Evolutionary conservation across 2,797 vertebrate species (phyloP), one percentile per base, ranked within the genome.

Genomic region (Acanthornis magna): DNA sequence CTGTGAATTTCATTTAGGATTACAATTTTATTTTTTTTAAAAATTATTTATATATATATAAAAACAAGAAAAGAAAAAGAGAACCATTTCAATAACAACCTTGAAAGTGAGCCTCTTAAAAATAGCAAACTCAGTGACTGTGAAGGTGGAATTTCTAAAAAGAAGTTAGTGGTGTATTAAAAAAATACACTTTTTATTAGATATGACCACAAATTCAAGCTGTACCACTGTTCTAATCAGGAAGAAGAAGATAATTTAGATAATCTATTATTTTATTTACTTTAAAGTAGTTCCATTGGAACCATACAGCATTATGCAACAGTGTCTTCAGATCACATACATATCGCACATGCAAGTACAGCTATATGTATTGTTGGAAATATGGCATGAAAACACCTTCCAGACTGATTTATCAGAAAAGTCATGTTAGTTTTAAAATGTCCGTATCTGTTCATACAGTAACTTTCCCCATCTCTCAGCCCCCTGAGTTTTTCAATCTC

Each of bases 371-470:
- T 7, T n/a, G 10, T 25, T 50, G 23, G 36, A 81, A 85, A 51
- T 9, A 11, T 2, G 4, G 3, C 34, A 58, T 1, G 3, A 79
- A 82, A 77, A 66, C 3, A 77, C 3, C 10, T 85, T 71, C 16
- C n/a, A 74, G 65, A 73, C 3, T 36, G 18, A 42, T 70, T 34
- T 2, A 48, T n/a, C 45, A 80, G 32, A 88, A 90, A 76, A 88
- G 1, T 26, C 30, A 16, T 1, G 8, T 26, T 60, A 63, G 19
- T 76, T 63, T 16, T 34, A 66, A 62, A 68, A 53, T n/a, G 16
- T 55, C 34, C 0, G 0, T 43, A 53, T 43, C 32, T 38, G 15
- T 54, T 76, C 40, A 45, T 7, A 22, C 2, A 75, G 34, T 4
- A 50, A 17, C 25, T 27, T 51, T 3, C 1, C 2, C 22, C 19